Evolutionary conservation across 2,113 vertebrate species (phyloP).

Genomic region (Tamias sibiricus): DNA sequence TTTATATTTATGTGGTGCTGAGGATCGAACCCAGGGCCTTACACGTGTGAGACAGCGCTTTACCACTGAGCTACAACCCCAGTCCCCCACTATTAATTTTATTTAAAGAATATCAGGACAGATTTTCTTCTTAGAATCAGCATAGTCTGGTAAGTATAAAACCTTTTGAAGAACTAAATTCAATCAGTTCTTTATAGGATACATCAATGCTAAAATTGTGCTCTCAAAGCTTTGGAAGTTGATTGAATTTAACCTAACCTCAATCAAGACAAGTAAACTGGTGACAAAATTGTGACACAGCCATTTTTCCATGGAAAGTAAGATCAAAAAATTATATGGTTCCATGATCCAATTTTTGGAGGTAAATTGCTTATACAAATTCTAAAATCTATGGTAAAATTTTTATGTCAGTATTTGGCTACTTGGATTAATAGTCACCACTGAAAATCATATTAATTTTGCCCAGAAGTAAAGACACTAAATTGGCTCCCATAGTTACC

Average conservation of each 20-base stretch:
- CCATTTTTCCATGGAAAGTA: background rate
- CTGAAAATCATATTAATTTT: conserved; percentile 20
- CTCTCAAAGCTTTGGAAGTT: background rate
- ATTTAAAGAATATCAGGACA: background rate
- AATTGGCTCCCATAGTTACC: background rate
- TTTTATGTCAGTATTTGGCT: background rate
- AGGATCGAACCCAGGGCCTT: no score
- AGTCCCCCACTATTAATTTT: background rate
- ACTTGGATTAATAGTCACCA: background rate
- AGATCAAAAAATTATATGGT: background rate
- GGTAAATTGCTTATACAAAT: conserved; percentile 2
- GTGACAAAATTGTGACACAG: background rate
- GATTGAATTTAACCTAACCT: conserved; percentile 23
- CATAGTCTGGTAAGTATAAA: background rate
- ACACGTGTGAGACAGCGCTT: no score
- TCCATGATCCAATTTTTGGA: background rate
- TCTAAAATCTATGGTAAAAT: background rate
- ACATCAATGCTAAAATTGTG: background rate
- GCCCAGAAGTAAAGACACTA: background rate
- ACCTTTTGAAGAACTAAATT: background rate
- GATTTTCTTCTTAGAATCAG: background rate
- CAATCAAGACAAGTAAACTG: background rate
- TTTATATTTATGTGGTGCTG: no score
- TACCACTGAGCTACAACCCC: no score
- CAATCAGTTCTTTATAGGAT: background rate